Base-by-base conservation (phyloP, 2,797 vertebrate species). In the Hyperoplus immaculatus region DNA sequence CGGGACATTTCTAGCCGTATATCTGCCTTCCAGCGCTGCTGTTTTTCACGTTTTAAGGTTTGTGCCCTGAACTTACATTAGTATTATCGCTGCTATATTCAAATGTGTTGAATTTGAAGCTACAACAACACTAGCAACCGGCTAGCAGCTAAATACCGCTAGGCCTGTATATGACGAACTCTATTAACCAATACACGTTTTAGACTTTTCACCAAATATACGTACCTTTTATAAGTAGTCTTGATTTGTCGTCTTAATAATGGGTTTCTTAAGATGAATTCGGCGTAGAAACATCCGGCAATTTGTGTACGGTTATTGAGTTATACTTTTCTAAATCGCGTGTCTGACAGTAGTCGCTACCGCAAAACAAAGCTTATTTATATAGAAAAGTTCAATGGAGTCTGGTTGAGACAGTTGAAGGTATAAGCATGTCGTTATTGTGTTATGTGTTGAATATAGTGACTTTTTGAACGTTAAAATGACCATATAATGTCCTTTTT, bases 21-120 rank as follows among this genome's bases (percentile, higher is more conserved):
- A 8, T 72, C 8, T 43, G 3, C 29, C 29, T 16, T 39, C 56
- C 39, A 21, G 21, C 38, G 4, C 8, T 2, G 18, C 50, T 41
- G 0, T 13, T 6, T 8, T 41, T 51, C 56, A 15, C 39, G 8
- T 57, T 41, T 47, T 21, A 10, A 66, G 81, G 83, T 88, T 50
- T 13, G 77, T 71, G 14, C 42, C 0, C 9, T 0, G 6, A 9
- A 8, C 1, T 8, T 6, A 39, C 56, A 0, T 3, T 1, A 3
- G 29, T 29, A 29, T 29, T 29, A 29, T 29, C 29, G 29, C 29
- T 2, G 29, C 29, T 29, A 0, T 29, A 29, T 29, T 29, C 29
- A 29, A 29, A 29, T 29, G 29, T 29, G 29, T 29, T 29, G 29
- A 29, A 29, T 29, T 29, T 29, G 29, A 51, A 43, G 12, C 0